A percentile compares a stretch with the other conserved stretches of the same genome.
These are phyloP conservation scores for Mesoclemmys tuberculata DNA, from an alignment of 2,113 vertebrate genomes.

Conservation along the genomic window DNA sequence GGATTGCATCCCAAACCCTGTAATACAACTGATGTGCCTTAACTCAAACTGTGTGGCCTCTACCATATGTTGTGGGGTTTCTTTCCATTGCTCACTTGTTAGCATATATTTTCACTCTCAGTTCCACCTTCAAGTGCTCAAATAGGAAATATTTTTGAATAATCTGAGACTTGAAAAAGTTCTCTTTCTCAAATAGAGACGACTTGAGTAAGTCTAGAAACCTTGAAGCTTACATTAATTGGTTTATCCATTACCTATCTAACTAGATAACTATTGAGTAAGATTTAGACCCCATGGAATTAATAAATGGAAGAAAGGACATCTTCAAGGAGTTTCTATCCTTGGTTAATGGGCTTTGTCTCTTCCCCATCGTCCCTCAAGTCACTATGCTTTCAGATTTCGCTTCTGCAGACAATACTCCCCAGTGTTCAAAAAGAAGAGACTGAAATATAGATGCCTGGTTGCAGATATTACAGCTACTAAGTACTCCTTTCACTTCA, in stretches of 20 bases:
- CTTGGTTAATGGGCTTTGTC: background rate
- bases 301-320: background rate
- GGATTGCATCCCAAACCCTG: background rate
- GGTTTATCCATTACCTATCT: background rate
- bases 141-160: background rate
- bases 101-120: background rate
- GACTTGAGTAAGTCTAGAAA: conserved; percentile 4
- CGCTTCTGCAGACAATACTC: background rate
- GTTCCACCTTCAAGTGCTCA: conserved; percentile 3
- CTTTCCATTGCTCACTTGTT: background rate
- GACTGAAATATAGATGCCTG: background rate
- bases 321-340: background rate
- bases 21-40: background rate
- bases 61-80: background rate
- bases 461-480: background rate
- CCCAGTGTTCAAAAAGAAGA: background rate
- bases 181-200: background rate
- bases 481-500: background rate
- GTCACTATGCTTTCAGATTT: background rate
- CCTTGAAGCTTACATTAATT: background rate
- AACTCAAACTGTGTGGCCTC: background rate
- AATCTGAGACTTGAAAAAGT: background rate
- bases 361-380: background rate
- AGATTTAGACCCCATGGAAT: background rate
- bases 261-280: conserved; percentile 5